Percentiles rank a stretch among this genome's conserved stretches.
phyloP scores from a whole-genome alignment of 1,140 invertebrate species.

The Kradibia gibbosae region DNA sequence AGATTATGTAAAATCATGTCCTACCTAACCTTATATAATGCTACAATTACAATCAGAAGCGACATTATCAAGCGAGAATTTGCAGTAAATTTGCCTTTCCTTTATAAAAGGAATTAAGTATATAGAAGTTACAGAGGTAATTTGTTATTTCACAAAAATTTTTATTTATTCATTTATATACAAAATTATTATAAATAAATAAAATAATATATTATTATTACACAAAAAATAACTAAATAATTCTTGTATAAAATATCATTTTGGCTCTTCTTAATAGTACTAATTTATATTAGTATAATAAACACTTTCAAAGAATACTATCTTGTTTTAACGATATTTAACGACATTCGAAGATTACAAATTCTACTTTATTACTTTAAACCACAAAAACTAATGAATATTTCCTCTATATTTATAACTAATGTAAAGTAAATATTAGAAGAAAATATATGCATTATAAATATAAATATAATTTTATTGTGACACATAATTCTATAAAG shows the following conservation, averaged over 20 bases:
- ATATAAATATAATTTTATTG: constrained; percentile 34
- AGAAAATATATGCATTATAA: constrained; percentile 17
- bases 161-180: not conserved
- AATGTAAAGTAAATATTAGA: constrained; percentile 39
- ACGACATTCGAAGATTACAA: constrained; percentile 8
- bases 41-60: constrained; percentile 8
- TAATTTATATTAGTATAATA: not conserved
- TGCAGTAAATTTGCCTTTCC: constrained; percentile 50
- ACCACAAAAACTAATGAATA: constrained; percentile 26
- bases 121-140: constrained; percentile 38
- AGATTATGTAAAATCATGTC: not conserved
- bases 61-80: constrained; percentile 42
- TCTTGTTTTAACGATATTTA: not conserved
- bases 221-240: too few species aligned
- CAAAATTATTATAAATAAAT: not conserved
- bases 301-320: not conserved
- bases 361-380: constrained; percentile 29
- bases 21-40: constrained; percentile 3
- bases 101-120: constrained; percentile 49
- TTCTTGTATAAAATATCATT: too few species aligned
- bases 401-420: constrained; percentile 38
- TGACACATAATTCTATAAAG: constrained; percentile 32
- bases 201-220: too few species aligned
- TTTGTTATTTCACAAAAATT: constrained; percentile 42
- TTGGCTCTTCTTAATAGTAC: too few species aligned